Evolutionary conservation across 2,888 invertebrate species (phyloP), one percentile per base, ranked within the genome.

Genomic region (Nemotelus pantherinus): DNA sequence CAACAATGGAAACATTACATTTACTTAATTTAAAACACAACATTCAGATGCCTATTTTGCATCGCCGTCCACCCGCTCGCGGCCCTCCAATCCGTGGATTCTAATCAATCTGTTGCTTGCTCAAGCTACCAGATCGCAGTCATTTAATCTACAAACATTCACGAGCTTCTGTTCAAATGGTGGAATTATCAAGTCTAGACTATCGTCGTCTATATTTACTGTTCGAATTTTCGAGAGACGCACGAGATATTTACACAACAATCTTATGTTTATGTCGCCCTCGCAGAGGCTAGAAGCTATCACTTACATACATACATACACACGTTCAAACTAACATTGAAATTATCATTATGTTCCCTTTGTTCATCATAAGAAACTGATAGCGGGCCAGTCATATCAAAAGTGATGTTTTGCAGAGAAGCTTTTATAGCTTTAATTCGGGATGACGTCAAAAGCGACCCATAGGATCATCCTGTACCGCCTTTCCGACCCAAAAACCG

Each of bases 171-270:
- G 25, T 60, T 60, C n/a, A 70, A 53, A 41, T 55, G 70, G 47
- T 41, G 41, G 25, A 7, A 55, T 70, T 55, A 70, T 70, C 70
- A 70, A 70, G 70, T 70, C 70, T 70, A 70, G 70, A 70, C 70
- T 55, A 9, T 70, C 53, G 60, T 25, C 60, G 70, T 70, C 70
- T 53, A 43, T 70, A 70, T 70, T 55, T 53, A 70, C 70, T 55
- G 43, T 55, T 7, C 41, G 10, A 53, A 67, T 53, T n/a, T 10
- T 3, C 57, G 25, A 3, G 68, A 45, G 50, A 70, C 41, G 43
- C 50, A n/a, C 3, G 70, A n/a, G 53, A 70, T 55, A 55, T 70
- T 70, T 43, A 70, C 10, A 25, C 48, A 67, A 47, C 39, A 67
- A 67, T 67, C 47, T 57, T 25, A 25, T 55, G 53, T 70, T 70